Conservation (phyloP, 2,797 vertebrate genomes). For the Brachyalestes nurse region DNA sequence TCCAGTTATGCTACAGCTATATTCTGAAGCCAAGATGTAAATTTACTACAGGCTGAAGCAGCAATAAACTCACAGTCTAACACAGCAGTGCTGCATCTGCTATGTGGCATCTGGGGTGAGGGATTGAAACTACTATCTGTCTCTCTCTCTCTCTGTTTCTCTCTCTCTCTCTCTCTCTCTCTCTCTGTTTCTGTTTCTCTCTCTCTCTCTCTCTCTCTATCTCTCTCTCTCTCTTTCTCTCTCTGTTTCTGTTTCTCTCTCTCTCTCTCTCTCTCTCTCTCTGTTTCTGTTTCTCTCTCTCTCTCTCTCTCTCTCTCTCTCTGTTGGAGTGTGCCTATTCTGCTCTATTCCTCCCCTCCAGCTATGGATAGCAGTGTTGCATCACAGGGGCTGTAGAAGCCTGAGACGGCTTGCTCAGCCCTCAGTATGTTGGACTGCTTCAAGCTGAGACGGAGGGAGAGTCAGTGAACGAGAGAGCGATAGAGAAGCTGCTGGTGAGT, state of each 20-base stretch:
- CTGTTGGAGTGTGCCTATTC: not conserved
- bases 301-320: constrained; percentile 20
- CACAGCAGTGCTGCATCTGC: not conserved
- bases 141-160: not conserved
- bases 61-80: not conserved
- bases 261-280: not conserved
- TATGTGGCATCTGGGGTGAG: not conserved
- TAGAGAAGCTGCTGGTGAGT: constrained; percentile 69
- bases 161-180: not conserved
- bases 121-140: not conserved
- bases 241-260: not conserved
- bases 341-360: constrained; percentile 67
- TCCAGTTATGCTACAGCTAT: not conserved
- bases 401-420: constrained; percentile 56
- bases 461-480: not conserved
- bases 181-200: not conserved
- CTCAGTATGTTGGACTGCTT: constrained; percentile 66
- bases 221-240: not conserved
- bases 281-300: constrained; percentile 24
- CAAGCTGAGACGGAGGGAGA: constrained; percentile 47
- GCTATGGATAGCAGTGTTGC: constrained; percentile 74
- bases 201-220: not conserved
- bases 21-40: too few relatives aligned
- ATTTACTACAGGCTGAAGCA: not conserved
- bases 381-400: constrained; percentile 61